phyloP scores from a whole-genome alignment of 2,797 vertebrate genomes.

The Pteronotus mesoamericanus region DNA sequence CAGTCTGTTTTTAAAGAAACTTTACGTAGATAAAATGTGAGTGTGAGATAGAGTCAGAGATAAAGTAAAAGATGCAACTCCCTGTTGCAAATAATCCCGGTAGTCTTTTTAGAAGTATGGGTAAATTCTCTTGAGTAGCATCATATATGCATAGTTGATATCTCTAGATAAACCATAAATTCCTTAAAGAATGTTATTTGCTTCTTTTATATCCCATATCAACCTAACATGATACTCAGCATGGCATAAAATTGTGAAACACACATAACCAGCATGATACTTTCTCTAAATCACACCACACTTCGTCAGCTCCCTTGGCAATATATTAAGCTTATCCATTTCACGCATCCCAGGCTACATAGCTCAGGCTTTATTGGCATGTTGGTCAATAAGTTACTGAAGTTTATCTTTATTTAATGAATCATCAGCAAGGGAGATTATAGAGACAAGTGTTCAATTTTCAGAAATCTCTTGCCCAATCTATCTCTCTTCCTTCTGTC shows the following conservation, averaged over 20 bases:
- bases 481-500: slow-evolving; percentile 53
- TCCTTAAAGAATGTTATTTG: slow-evolving; percentile 12
- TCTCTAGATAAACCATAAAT: not conserved
- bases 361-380: slow-evolving; percentile 53
- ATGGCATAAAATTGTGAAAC: not conserved
- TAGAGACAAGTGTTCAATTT: slow-evolving; percentile 67
- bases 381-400: slow-evolving; percentile 58
- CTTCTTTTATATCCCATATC: not conserved
- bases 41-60: not conserved
- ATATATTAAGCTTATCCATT: not conserved
- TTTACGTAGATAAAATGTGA: not conserved
- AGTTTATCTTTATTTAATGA: slow-evolving; percentile 72
- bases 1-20: slow-evolving; percentile 13
- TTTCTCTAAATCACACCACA: slow-evolving; percentile 6
- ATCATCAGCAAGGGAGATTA: slow-evolving; percentile 50
- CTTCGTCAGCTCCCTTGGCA: not conserved
- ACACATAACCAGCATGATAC: not conserved
- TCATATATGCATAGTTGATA: not conserved
- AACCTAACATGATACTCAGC: not conserved
- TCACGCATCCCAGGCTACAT: not conserved
- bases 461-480: slow-evolving; percentile 66
- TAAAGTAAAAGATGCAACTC: not conserved
- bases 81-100: not conserved
- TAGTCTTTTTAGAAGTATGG: not conserved
- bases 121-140: not conserved